A percentile compares a stretch with the other conserved stretches of the same genome.
phyloP scores from a whole-genome alignment of 2,888 invertebrate genomes.

The Sicus ferrugineus region DNA sequence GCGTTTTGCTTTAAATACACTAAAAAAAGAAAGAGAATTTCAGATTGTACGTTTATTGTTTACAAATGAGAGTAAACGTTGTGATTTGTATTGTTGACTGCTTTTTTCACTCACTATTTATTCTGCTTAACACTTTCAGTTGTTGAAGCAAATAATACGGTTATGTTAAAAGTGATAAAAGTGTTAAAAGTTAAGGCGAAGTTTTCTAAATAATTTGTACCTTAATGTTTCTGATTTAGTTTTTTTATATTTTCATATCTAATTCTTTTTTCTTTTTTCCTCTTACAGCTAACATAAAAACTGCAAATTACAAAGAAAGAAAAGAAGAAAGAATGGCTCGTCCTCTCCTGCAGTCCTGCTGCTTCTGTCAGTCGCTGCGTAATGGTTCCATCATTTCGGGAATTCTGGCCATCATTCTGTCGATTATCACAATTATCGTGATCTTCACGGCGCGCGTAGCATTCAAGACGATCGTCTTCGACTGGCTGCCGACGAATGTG shows the following conservation, averaged over 20 bases:
- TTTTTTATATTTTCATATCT: not conserved
- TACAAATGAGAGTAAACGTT: not conserved
- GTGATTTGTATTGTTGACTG: not conserved
- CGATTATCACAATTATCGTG: slow-evolving; percentile 74
- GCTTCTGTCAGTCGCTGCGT: slow-evolving; percentile 75
- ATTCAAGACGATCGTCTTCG: slow-evolving; percentile 80
- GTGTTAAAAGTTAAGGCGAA: too few species aligned
- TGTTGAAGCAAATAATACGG: too few species aligned
- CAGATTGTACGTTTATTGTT: not conserved
- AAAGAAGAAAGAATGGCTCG: slow-evolving; percentile 53
- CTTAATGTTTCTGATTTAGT: too few species aligned
- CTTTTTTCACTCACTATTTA: too few species aligned
- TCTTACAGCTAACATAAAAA: not conserved
- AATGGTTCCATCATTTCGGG: slow-evolving; percentile 79
- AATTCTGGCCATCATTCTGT: slow-evolving; percentile 76
- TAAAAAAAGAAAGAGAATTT: not conserved
- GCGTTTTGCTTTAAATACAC: not conserved
- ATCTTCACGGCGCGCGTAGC: slow-evolving; percentile 73
- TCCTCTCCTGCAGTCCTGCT: slow-evolving; percentile 73
- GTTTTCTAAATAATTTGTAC: too few species aligned
- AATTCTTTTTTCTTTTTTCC: not conserved
- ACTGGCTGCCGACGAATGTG: slow-evolving; percentile 73
- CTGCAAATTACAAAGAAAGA: not conserved
- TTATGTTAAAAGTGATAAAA: too few species aligned
- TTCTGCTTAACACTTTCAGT: too few species aligned